Evolutionary conservation across 2,113 vertebrate species (phyloP), one percentile per base, ranked within the genome.

Genomic region (Narcine bancroftii): DNA sequence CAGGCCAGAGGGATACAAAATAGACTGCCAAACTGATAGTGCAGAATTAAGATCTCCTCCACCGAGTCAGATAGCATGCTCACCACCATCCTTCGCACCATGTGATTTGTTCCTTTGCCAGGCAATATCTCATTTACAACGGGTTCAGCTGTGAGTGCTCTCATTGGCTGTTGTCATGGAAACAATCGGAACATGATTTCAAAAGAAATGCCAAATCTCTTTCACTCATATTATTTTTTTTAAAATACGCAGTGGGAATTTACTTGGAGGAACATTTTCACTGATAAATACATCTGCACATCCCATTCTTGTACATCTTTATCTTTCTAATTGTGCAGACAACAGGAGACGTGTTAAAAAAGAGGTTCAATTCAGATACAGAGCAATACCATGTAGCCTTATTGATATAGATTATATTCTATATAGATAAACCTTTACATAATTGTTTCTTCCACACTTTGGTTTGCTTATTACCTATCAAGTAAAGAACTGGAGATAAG

Each of bases 301-400:
- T 17, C 53, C 56, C 53, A 63, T 60, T 63, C 81, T 87, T 36
- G 53, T 87, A 53, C 10, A n/a, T 87, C 81, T 87, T 60, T 87
- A 87, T 87, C n/a, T 87, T 87, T 53, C 53, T 87, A 33, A 60
- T 53, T 36, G 33, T 60, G 53, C 53, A 60, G 81, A 87, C 53
- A 87, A 87, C 60, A 36, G 53, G 36, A 36, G 81, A 63, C 60
- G n/a, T 63, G 39, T 87, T 36, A 63, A 87, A 83, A n/a, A 83
- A 63, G 81, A 87, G 81, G 56, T 15, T 87, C 33, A 60, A 87
- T 87, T 87, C 81, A 60, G 81, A 60, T 56, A 60, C 53, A 63
- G 53, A 87, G 33, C 81, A 60, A n/a, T 36, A 87, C 33, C 60
- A 63, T 17, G n/a, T 33, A 60, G 81, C 53, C n/a, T 21, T 17